Base-by-base conservation (phyloP, 1,140 invertebrate species). In the Trialeurodes vaporariorum region DNA sequence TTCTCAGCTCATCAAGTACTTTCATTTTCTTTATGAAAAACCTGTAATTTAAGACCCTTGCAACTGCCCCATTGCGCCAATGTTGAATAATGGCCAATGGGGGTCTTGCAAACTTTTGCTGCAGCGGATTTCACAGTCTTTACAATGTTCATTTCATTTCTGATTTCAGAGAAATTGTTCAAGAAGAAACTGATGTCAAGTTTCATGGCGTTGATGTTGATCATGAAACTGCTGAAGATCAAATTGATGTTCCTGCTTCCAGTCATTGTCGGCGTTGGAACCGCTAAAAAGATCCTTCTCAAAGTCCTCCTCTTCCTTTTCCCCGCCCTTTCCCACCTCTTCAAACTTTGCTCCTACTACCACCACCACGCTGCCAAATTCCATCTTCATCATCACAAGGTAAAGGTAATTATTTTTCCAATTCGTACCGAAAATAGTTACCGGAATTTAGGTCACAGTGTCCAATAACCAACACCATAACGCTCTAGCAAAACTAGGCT, bases 331-430 rank as follows among this genome's bases (percentile, higher is more conserved):
- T 85, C 88, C 63, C 88, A 91, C 74, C 82, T 92, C 69, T 92
- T 92, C 79, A 92, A 91, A 75, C 80, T 91, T 1, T 92, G 90
- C 76, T 87, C 88, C 13, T 89, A 87, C 77, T 91, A 91, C 71
- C 88, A 90, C 67, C 83, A 83, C 67, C 81, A 82, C 70, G 85
- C 89, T 68, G 79, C 80, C 1, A 89, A 89, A 72, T 87, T 84
- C 71, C 88, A 91, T 73, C 89, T 91, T 71, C 89, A 91, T 74
- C 89, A 91, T 76, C 89, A 91, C 77, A 73, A 82, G 80, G 72
- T 79, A 77, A 71, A 78, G 63, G 74, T 77, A 64, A 74, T 67
- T 17, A 22, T 66, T 65, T 40, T 17, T 27, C 34, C 9, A 17
- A n/a, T n/a, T n/a, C n/a, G n/a, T n/a, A n/a, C n/a, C n/a, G n/a